Conservation (phyloP, 2,888 invertebrate species). For the Stegana nigrithorax region DNA sequence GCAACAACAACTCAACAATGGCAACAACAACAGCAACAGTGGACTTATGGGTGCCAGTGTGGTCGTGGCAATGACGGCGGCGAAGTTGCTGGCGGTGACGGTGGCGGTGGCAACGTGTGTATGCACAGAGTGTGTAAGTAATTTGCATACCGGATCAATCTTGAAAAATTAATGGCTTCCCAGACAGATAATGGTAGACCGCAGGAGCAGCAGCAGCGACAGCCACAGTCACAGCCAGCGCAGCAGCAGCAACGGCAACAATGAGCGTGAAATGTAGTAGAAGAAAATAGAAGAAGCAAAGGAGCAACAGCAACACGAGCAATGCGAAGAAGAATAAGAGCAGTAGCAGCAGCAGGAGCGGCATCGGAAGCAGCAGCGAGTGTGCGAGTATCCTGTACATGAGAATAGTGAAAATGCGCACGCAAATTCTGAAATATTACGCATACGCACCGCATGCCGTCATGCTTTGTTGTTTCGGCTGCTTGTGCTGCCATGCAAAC, state of each 20-base stretch:
- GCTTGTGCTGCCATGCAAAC: conserved; percentile 22
- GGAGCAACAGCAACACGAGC: neutral
- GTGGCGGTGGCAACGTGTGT: neutral
- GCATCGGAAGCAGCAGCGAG: conserved; percentile 38
- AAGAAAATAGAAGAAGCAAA: neutral
- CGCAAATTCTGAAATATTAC: conserved; percentile 56
- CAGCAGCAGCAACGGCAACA: neutral
- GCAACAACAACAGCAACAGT: neutral
- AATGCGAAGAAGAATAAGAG: too few relatives aligned
- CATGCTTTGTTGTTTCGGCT: conserved; percentile 17
- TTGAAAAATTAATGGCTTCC: conserved; percentile 66
- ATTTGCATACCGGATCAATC: conserved; percentile 67
- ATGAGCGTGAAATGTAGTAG: too few relatives aligned
- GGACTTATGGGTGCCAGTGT: neutral
- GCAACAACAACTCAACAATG: neutral
- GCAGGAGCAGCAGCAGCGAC: conserved; percentile 30
- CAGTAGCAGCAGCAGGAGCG: conserved; percentile 1
- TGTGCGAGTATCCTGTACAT: conserved; percentile 32
- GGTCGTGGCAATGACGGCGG: too few relatives aligned
- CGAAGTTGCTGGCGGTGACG: too few relatives aligned
- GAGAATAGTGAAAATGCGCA: neutral
- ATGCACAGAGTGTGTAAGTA: conserved; percentile 55
- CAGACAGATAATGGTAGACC: conserved; percentile 63
- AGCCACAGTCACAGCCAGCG: neutral
- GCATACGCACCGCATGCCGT: conserved; percentile 47